A percentile compares a stretch with the other conserved stretches of the same genome.
Evolutionary conservation across 2,113 vertebrate species (phyloP).

Genomic region (Motacilla alba): DNA sequence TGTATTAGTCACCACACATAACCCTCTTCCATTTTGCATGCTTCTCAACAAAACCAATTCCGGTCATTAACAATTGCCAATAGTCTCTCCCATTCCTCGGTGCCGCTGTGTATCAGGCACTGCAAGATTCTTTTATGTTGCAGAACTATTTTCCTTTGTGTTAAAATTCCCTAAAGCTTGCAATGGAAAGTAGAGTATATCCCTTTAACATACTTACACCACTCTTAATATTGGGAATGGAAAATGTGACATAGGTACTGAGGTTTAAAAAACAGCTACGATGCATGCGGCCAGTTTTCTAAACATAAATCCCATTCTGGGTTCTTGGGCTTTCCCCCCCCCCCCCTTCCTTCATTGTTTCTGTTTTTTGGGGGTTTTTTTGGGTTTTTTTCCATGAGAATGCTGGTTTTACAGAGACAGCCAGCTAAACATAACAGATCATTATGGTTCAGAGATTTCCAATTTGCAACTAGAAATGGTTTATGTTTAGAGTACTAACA

Average conservation of each 20-base stretch:
- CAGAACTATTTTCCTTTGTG: conserved; percentile 37
- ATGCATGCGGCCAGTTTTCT: conserved; percentile 10
- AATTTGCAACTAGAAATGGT: conserved; percentile 16
- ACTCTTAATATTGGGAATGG: conserved; percentile 5
- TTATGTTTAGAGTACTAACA: not conserved
- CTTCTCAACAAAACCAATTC: not conserved
- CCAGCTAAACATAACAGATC: not conserved
- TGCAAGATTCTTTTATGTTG: not conserved
- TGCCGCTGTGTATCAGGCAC: not conserved
- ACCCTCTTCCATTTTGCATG: not conserved
- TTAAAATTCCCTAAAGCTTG: not conserved
- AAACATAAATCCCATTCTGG: not conserved
- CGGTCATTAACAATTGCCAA: not conserved
- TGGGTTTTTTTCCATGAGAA: not conserved
- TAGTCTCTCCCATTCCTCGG: not conserved
- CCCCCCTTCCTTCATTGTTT: rapidly evolving
- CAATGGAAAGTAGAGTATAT: not conserved
- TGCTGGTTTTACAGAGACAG: not conserved
- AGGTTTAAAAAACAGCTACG: conserved; percentile 1
- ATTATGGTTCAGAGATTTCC: conserved; percentile 18
- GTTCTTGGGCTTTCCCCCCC: not conserved
- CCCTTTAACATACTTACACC: conserved; percentile 20
- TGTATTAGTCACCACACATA: not conserved
- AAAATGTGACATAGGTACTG: conserved; percentile 55
- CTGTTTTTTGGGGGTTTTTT: not conserved